These are phyloP conservation scores for Contarinia nasturtii DNA, from an alignment of 1,140 invertebrate genomes.

Conservation along the genomic window DNA sequence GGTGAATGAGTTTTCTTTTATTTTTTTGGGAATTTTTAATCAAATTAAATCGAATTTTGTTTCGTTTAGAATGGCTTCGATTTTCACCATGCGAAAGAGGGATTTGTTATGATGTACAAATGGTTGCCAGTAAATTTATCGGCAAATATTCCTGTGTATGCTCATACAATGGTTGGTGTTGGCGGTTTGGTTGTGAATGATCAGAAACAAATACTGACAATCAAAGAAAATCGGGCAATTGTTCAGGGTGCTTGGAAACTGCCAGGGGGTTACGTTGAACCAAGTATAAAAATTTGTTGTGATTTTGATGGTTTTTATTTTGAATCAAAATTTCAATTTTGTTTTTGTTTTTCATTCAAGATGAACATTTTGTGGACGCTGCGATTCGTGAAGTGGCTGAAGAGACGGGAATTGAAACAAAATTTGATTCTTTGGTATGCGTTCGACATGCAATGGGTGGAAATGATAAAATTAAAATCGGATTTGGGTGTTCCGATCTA, in stretches of 20 bases:
- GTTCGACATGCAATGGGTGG: conserved; percentile 54
- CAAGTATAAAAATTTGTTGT: conserved; percentile 29
- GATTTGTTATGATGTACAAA: conserved; percentile 57
- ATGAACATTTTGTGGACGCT: conserved; percentile 60
- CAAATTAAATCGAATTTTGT: conserved; percentile 3
- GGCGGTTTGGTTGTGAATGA: conserved; percentile 70
- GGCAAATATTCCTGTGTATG: conserved; percentile 56
- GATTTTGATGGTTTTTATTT: conserved; percentile 1
- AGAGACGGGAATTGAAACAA: conserved; percentile 64
- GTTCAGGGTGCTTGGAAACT: conserved; percentile 60
- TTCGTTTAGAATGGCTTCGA: conserved; percentile 52
- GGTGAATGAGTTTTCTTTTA: conserved; percentile 20
- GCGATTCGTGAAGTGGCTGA: conserved; percentile 70
- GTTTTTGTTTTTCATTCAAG: conserved; percentile 23
- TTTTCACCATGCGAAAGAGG: conserved; percentile 67
- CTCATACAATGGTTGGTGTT: conserved; percentile 74
- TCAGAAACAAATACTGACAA: conserved; percentile 51
- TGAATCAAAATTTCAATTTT: neutral
- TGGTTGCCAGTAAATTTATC: conserved; percentile 50
- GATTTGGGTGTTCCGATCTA: conserved; percentile 68
- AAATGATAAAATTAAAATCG: conserved; percentile 15
- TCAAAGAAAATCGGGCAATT: conserved; percentile 52
- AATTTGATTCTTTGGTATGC: conserved; percentile 54
- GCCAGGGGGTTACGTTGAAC: conserved; percentile 78
- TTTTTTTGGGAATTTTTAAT: neutral